Percentiles rank a stretch among this genome's conserved stretches.
Evolutionary conservation across 2,888 invertebrate species (phyloP).

Genomic region (Apotomis betuletana): DNA sequence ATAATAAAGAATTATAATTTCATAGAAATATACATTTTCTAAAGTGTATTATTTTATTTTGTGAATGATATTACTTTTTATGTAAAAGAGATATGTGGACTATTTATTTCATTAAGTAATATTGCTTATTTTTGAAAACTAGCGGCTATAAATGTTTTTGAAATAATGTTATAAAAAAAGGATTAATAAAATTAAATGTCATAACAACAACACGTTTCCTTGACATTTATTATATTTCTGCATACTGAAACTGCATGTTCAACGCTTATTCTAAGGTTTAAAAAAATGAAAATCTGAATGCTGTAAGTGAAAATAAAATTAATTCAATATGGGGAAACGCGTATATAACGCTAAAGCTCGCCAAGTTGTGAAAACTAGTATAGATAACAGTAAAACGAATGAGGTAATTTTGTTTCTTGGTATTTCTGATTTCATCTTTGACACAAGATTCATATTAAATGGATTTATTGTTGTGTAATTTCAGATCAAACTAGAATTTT

Average conservation of each 20-base stretch:
- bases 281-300: slow-evolving; percentile 18
- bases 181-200: slow-evolving; percentile 52
- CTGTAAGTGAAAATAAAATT: slow-evolving; percentile 5
- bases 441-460: background rate
- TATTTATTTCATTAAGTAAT: too few relatives aligned
- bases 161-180: slow-evolving; percentile 13
- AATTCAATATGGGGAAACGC: slow-evolving; percentile 86
- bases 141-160: background rate
- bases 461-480: slow-evolving; percentile 43
- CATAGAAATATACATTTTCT: too few relatives aligned
- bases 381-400: slow-evolving; percentile 87
- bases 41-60: too few relatives aligned
- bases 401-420: slow-evolving; percentile 78
- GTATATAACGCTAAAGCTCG: slow-evolving; percentile 90
- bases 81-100: too few relatives aligned
- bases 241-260: background rate
- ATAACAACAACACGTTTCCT: slow-evolving; percentile 64
- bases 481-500: slow-evolving; percentile 87
- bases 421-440: slow-evolving; percentile 15
- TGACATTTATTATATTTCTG: slow-evolving; percentile 2
- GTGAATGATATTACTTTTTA: too few relatives aligned
- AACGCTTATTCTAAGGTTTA: background rate
- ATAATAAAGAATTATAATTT: too few relatives aligned
- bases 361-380: slow-evolving; percentile 86
- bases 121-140: too few relatives aligned